These are phyloP conservation scores for Ophion ellenae DNA, from an alignment of 2,888 invertebrate genomes.

Conservation along the genomic window DNA sequence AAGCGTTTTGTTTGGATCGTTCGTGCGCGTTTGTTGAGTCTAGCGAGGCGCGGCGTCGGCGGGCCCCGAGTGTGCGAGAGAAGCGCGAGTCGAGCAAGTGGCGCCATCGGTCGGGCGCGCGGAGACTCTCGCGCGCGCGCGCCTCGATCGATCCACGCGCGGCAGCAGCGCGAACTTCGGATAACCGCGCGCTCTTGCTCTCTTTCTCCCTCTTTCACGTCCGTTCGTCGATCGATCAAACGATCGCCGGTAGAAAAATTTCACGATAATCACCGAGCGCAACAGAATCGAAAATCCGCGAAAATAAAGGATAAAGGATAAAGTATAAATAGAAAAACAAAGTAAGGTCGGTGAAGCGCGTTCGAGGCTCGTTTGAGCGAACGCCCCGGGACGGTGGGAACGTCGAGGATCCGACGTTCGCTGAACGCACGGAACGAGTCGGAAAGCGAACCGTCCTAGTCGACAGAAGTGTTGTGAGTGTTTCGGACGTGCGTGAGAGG, in stretches of 20 bases:
- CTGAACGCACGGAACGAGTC: constrained; percentile 73
- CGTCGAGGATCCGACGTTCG: constrained; percentile 20
- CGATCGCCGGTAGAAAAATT: neutral
- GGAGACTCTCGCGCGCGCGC: neutral
- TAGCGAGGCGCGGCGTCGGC: constrained; percentile 4
- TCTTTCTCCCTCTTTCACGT: neutral
- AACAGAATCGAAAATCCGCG: neutral
- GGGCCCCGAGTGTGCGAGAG: neutral
- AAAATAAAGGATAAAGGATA: neutral
- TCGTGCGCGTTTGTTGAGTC: constrained; percentile 69
- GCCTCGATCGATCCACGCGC: constrained; percentile 43
- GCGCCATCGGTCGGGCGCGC: constrained; percentile 28
- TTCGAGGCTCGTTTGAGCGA: constrained; percentile 4
- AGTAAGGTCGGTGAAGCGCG: neutral
- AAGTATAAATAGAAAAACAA: constrained; percentile 8
- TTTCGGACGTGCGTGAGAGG: constrained; percentile 73
- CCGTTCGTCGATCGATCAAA: neutral
- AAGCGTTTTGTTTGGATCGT: constrained; percentile 79
- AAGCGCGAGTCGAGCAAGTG: constrained; percentile 33
- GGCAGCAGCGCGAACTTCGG: constrained; percentile 33
- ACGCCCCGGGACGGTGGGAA: constrained; percentile 42
- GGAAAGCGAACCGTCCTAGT: constrained; percentile 68
- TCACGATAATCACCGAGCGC: neutral
- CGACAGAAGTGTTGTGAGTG: constrained; percentile 77
- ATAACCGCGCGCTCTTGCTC: neutral